Percentiles rank a stretch among this genome's conserved stretches.
These are phyloP conservation scores for Ariopsis seemanni DNA, from an alignment of 2,113 vertebrate genomes.

Conservation along the genomic window DNA sequence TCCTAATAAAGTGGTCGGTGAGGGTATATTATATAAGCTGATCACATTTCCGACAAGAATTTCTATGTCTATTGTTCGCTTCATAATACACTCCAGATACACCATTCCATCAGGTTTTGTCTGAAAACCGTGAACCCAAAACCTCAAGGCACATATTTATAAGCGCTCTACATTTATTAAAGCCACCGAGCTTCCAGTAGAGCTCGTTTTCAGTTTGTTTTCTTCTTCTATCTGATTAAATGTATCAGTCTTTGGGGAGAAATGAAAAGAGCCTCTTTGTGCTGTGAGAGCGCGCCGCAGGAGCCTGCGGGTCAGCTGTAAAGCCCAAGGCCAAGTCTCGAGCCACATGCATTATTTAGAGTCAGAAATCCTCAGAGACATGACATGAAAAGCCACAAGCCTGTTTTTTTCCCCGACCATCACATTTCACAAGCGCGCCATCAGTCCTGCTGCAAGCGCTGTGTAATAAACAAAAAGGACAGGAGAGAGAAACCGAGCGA, in stretches of 20 bases:
- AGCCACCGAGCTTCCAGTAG: background rate
- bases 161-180: background rate
- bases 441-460: background rate
- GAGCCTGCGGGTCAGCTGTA: conserved; percentile 9
- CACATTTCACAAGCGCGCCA: conserved; percentile 10
- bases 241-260: background rate
- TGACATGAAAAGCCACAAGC: conserved; percentile 6
- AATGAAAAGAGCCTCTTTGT: background rate
- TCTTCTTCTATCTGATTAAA: conserved; percentile 7
- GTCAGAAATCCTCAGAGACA: conserved; percentile 1
- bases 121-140: background rate
- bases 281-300: background rate
- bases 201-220: conserved; percentile 20
- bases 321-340: background rate
- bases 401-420: background rate
- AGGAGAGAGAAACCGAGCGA: background rate
- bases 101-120: background rate
- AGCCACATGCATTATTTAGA: conserved; percentile 35
- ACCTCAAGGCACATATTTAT: background rate
- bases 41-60: background rate
- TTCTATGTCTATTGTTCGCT: background rate
- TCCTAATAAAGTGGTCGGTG: no score
- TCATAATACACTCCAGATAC: background rate
- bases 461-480: conserved; percentile 20
- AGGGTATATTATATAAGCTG: background rate